These are phyloP conservation scores for Empis stercorea DNA, from an alignment of 2,888 invertebrate species.

Conservation along the genomic window DNA sequence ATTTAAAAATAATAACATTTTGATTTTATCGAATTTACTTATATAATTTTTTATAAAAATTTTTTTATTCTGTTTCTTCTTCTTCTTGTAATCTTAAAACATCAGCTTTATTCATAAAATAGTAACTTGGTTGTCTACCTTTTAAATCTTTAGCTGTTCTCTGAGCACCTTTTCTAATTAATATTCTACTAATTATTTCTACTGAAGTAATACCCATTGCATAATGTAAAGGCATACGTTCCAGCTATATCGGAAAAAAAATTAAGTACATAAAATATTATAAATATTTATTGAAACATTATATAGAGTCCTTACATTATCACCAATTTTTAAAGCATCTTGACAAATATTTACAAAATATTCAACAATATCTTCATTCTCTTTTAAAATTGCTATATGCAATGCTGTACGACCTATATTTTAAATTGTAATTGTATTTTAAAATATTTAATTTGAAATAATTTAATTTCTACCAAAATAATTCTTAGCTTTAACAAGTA, in stretches of 20 bases:
- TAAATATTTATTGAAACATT: too few relatives aligned
- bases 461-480: slow-evolving; percentile 34
- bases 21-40: too few relatives aligned
- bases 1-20: too few relatives aligned
- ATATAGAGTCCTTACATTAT: slow-evolving; percentile 71
- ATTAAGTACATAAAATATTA: not conserved
- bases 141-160: slow-evolving; percentile 74
- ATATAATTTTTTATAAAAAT: too few relatives aligned
- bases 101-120: slow-evolving; percentile 85
- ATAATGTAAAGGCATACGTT: slow-evolving; percentile 77
- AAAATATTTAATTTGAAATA: not conserved
- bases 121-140: slow-evolving; percentile 80
- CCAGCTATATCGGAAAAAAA: too few relatives aligned
- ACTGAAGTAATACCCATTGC: slow-evolving; percentile 81
- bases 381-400: slow-evolving; percentile 76
- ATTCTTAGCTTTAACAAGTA: slow-evolving; percentile 31
- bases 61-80: slow-evolving; percentile 42
- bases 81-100: slow-evolving; percentile 74
- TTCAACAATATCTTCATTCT: slow-evolving; percentile 68
- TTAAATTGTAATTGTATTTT: not conserved
- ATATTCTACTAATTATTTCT: slow-evolving; percentile 63
- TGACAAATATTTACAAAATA: slow-evolving; percentile 60
- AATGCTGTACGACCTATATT: slow-evolving; percentile 59
- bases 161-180: slow-evolving; percentile 73
- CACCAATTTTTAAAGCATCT: slow-evolving; percentile 61